Base-by-base conservation (phyloP, 2,888 invertebrate species). In the Trimorus sp. region DNA sequence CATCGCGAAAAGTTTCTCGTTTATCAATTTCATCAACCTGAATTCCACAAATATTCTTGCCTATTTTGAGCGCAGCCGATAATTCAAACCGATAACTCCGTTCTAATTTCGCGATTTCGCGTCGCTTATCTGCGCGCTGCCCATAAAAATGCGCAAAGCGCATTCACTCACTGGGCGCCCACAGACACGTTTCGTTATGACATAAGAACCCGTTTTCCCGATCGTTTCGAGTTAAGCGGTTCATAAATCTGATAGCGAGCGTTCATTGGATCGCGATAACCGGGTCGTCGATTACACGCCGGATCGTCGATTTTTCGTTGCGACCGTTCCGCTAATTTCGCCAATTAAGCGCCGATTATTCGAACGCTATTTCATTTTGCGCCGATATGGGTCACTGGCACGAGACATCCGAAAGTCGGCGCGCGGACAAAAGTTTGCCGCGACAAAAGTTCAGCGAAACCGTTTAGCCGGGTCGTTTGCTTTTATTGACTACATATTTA, bases 331-430 rank as follows among this genome's bases (percentile, higher is more conserved):
- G n/a, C 56, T 56, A 56, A 56, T 59, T 59, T 59, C 15, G 12
- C 42, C 59, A 59, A 59, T 59, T 59, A 40, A 59, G 40, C 7
- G 38, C 59, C 40, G 15, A 40, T 59, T 14, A 59, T 15, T 14
- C 11, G 0, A 38, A 59, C 16, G 8, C 12, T 40, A 15, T 40
- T 59, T 59, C 14, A 16, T 40, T 38, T 40, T 9, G 11, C 14
- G 4, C 15, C 12, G 14, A 59, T 42, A 40, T 59, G 15, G 59
- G 56, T 56, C 56, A 37, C 37, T 56, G 37, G 56, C 37, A 56
- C 56, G 56, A n/a, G 56, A 37, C 7, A 59, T 38, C 40, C 42
- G 59, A 59, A 59, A 42, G 59, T 59, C n/a, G 7, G 2, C 26
- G 26, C 56, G 56, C 56, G n/a, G 56, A n/a, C 36, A 37, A 9